Conservation (phyloP, 2,888 invertebrate genomes). For the Cheilosia vernalis region DNA sequence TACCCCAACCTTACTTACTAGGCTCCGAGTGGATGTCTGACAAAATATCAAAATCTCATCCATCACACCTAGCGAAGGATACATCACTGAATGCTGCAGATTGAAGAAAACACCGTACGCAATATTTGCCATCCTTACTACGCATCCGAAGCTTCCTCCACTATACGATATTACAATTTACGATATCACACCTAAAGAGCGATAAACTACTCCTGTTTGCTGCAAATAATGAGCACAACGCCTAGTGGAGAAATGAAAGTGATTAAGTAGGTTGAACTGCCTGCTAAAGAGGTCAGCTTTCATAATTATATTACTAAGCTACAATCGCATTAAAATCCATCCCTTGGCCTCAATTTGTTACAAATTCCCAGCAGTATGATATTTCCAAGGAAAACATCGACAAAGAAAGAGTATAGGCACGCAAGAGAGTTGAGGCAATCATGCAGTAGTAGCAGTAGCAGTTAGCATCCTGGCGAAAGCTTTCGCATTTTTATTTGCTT, state of each 20-base stretch:
- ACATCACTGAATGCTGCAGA: conserved; percentile 1
- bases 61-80: background rate
- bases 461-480: conserved; percentile 10
- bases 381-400: background rate
- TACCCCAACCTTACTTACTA: background rate
- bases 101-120: background rate
- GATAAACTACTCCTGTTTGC: background rate
- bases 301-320: background rate
- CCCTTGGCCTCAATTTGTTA: background rate
- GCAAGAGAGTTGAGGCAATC: background rate
- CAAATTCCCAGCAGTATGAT: background rate
- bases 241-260: background rate
- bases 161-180: conserved; percentile 31
- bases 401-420: background rate
- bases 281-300: background rate
- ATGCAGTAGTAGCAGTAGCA: background rate
- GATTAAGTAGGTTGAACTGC: background rate
- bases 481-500: background rate
- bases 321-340: background rate
- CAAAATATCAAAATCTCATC: background rate
- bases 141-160: conserved; percentile 5
- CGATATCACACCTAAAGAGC: conserved; percentile 24
- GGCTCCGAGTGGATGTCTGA: no score
- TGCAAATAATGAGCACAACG: background rate
- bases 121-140: background rate